A percentile compares a stretch with the other conserved stretches of the same genome.
Evolutionary conservation across 2,113 vertebrate species (phyloP).

Genomic region (rabbit (Oryctolagus cuniculus)): mOryCun1.1 NC_091435.1:165261001-165261500

Average conservation of each 20-base stretch:
- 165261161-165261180: neutral
- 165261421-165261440: too few relatives aligned
- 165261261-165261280: neutral
- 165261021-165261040: neutral
- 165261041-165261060: neutral
- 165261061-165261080: neutral
- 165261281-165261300: neutral
- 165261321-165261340: neutral
- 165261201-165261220: neutral
- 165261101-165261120: neutral
- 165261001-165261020: neutral
- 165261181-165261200: neutral
- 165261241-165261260: neutral
- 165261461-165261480: too few relatives aligned
- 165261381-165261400: neutral
- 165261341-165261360: neutral
- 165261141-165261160: neutral
- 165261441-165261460: too few relatives aligned
- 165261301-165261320: neutral
- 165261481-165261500: too few relatives aligned
- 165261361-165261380: neutral
- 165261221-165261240: neutral
- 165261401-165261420: neutral
- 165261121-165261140: neutral
- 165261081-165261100: neutral